Evolutionary conservation across 2,888 invertebrate genomes (phyloP).

Genomic region (Idaea aversata): DNA sequence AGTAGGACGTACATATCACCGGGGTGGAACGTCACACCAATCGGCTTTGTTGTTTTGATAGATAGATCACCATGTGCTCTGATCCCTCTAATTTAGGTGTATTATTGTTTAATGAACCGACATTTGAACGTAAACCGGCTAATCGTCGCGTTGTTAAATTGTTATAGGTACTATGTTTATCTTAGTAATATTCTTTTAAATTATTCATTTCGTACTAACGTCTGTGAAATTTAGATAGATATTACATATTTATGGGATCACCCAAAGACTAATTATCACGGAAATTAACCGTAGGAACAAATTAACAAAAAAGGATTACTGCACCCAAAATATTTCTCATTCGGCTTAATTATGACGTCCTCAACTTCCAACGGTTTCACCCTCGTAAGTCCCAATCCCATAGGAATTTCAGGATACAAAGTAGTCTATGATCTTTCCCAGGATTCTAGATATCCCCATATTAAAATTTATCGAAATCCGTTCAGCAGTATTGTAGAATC

Average conservation of each 20-base stretch:
- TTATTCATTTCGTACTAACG: neutral
- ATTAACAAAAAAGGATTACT: neutral
- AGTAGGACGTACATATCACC: constrained; percentile 80
- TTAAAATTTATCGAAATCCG: neutral
- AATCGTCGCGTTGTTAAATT: neutral
- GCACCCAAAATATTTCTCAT: neutral
- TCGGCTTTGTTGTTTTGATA: constrained; percentile 80
- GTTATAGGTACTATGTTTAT: too few species aligned
- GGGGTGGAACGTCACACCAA: constrained; percentile 80
- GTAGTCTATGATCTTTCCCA: neutral
- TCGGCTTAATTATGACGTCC: neutral
- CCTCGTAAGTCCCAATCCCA: neutral
- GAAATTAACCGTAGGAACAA: neutral
- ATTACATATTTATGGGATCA: neutral
- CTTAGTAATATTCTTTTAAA: neutral
- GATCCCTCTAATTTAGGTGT: constrained; percentile 64
- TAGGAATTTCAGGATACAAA: neutral
- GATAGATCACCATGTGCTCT: constrained; percentile 76
- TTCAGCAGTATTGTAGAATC: too few species aligned
- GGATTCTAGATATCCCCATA: neutral
- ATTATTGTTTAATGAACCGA: constrained; percentile 36
- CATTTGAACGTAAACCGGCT: neutral
- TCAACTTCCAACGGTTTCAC: neutral
- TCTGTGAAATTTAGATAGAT: neutral
- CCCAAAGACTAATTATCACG: neutral